These are phyloP conservation scores for Caenorhabditis inopinata DNA, from an alignment of 1,140 invertebrate genomes.

Conservation along the genomic window DNA sequence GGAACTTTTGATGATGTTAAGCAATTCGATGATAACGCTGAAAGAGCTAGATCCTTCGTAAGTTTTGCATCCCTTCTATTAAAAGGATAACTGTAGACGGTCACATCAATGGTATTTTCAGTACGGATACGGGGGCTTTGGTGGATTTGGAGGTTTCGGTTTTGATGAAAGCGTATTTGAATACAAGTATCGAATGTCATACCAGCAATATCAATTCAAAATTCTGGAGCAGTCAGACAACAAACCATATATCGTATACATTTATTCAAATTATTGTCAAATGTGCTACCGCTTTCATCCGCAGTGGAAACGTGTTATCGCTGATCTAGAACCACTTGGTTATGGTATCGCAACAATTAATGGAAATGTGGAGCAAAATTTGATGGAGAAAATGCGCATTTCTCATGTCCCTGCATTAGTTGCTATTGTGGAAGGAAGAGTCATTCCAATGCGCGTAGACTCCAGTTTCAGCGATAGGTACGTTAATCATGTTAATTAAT, in stretches of 20 bases:
- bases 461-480: constrained; percentile 4
- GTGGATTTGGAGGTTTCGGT: constrained; percentile 44
- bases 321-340: constrained; percentile 58
- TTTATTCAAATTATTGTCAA: constrained; percentile 59
- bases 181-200: constrained; percentile 56
- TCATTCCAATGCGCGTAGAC: constrained; percentile 53
- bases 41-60: constrained; percentile 16
- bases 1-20: constrained; percentile 47
- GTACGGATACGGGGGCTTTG: constrained; percentile 45
- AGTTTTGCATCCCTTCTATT: background rate
- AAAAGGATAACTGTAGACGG: background rate
- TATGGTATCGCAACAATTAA: constrained; percentile 62
- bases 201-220: constrained; percentile 53
- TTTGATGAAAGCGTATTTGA: constrained; percentile 51
- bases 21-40: constrained; percentile 20
- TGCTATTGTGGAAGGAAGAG: constrained; percentile 59
- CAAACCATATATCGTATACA: constrained; percentile 59
- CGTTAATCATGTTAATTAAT: background rate
- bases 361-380: constrained; percentile 55
- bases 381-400: constrained; percentile 60
- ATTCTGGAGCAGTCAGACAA: constrained; percentile 54
- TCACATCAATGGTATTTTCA: background rate
- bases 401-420: constrained; percentile 53
- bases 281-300: constrained; percentile 54
- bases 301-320: constrained; percentile 56